Percentiles rank a stretch among this genome's conserved stretches.
These are phyloP conservation scores for Neodiprion lecontei DNA, from an alignment of 1,140 invertebrate species.

Conservation along the genomic window DNA sequence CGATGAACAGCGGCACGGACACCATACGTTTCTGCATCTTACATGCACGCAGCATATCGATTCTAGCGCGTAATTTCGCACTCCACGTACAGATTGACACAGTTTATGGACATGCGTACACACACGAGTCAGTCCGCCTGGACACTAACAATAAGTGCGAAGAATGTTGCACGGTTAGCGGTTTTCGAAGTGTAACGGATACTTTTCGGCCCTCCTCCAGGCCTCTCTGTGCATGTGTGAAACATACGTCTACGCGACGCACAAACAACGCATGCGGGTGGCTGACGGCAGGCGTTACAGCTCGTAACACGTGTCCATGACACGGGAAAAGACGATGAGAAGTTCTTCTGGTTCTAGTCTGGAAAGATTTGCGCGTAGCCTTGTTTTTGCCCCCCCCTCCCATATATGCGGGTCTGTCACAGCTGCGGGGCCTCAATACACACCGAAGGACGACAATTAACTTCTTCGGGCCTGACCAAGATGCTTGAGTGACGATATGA, in stretches of 20 bases:
- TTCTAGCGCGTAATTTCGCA: too few relatives aligned
- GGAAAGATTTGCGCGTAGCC: neutral
- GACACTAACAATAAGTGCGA: neutral
- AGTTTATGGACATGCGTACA: too few relatives aligned
- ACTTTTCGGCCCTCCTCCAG: neutral
- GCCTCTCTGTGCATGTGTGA: neutral
- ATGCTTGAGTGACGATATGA: neutral
- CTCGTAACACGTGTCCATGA: neutral
- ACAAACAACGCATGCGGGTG: neutral
- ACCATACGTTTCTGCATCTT: too few relatives aligned
- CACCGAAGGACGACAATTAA: neutral
- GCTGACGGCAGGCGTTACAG: neutral
- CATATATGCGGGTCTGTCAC: neutral
- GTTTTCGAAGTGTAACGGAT: neutral
- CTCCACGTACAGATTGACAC: too few relatives aligned
- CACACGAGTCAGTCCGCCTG: too few relatives aligned
- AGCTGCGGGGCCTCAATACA: neutral
- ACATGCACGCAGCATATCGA: too few relatives aligned
- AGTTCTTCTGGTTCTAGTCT: neutral
- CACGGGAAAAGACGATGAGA: neutral
- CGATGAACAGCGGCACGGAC: too few relatives aligned
- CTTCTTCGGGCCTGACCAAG: neutral
- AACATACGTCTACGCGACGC: neutral
- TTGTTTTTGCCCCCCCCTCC: neutral
- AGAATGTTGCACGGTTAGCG: neutral